phyloP scores from a whole-genome alignment of 1,140 invertebrate species.

The Drosophila nikananu region DNA sequence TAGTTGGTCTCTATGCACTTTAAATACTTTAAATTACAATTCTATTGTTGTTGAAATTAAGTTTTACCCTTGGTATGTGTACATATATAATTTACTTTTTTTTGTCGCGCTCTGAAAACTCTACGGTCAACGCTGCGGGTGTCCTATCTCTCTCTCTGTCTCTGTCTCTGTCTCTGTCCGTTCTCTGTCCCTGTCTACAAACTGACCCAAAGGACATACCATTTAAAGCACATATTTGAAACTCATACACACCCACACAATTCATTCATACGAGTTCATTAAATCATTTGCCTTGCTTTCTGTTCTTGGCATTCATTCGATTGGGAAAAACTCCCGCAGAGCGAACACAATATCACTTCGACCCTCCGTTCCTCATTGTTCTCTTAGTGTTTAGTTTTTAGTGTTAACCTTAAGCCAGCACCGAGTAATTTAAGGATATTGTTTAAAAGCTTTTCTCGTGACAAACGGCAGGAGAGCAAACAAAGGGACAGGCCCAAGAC shows the following conservation, averaged over 20 bases:
- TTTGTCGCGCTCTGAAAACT: conserved; percentile 42
- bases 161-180: neutral
- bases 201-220: conserved; percentile 17
- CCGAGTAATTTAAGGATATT: conserved; percentile 44
- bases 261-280: conserved; percentile 33
- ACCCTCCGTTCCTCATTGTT: neutral
- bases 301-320: conserved; percentile 44
- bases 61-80: conserved; percentile 33
- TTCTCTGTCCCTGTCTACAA: conserved; percentile 5
- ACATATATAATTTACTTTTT: conserved; percentile 29
- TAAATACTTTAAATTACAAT: conserved; percentile 33
- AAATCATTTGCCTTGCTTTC: conserved; percentile 33
- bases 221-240: conserved; percentile 18
- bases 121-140: conserved; percentile 43
- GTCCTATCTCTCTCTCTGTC: neutral
- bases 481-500: conserved; percentile 24
- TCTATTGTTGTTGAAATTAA: conserved; percentile 38
- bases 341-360: conserved; percentile 13
- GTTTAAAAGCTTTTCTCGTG: conserved; percentile 46
- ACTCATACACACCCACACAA: conserved; percentile 9
- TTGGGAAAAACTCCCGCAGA: conserved; percentile 42
- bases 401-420: conserved; percentile 29
- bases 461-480: conserved; percentile 28
- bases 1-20: conserved; percentile 25
- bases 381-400: conserved; percentile 24